Evolutionary conservation across 2,888 invertebrate genomes (phyloP).

Genomic region (Agrotis clavis): DNA sequence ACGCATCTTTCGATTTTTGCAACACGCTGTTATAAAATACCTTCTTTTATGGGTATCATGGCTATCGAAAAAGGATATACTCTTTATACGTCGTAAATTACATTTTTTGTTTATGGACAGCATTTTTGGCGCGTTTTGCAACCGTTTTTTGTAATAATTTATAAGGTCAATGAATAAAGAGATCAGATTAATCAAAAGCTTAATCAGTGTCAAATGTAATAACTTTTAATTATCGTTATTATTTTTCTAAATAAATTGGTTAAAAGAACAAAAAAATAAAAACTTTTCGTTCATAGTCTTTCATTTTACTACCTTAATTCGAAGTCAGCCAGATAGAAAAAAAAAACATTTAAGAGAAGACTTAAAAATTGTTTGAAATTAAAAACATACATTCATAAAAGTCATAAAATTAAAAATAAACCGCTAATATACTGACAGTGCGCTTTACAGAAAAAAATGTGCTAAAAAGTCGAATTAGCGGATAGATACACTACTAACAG

Average conservation of each 20-base stretch:
- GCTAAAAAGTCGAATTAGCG: slow-evolving; percentile 29
- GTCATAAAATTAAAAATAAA: neutral
- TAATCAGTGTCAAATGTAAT: neutral
- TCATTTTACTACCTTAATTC: neutral
- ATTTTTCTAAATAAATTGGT: neutral
- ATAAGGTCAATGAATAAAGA: neutral
- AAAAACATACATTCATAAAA: neutral
- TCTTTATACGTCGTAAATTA: neutral
- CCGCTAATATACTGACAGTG: too few species aligned
- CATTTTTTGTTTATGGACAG: neutral
- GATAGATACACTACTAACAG: slow-evolving; percentile 7
- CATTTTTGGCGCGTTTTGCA: neutral
- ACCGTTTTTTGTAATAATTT: neutral
- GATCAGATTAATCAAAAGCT: neutral
- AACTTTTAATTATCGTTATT: neutral
- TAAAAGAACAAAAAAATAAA: neutral
- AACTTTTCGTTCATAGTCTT: neutral
- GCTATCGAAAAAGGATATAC: neutral
- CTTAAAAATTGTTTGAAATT: neutral
- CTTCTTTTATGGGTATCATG: neutral
- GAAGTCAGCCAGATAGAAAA: neutral
- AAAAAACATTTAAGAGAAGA: neutral
- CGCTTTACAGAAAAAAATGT: neutral
- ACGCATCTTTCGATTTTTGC: slow-evolving; percentile 9
- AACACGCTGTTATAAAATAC: neutral